Conservation (phyloP, 2,113 vertebrate genomes). For the Entelurus aequoreus region DNA sequence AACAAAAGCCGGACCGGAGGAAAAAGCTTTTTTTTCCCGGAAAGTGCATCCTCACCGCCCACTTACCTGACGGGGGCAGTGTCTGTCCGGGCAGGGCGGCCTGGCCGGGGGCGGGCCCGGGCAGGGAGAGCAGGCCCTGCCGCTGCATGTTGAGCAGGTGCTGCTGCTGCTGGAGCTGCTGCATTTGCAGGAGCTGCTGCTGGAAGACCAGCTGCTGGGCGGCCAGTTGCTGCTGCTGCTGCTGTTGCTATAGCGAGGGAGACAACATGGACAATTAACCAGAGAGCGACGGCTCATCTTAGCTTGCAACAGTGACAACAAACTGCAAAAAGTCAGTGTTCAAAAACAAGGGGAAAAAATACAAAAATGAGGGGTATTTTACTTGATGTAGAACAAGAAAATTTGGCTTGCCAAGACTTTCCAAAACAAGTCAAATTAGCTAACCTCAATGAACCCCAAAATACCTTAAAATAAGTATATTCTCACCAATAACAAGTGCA, state of each 20-base stretch:
- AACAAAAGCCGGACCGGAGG: conserved; percentile 23
- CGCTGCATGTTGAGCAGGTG: conserved; percentile 98
- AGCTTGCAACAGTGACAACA: neutral
- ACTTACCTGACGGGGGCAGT: conserved; percentile 85
- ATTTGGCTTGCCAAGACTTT: too few relatives aligned
- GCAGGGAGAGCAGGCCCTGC: conserved; percentile 97
- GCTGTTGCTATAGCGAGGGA: conserved; percentile 69
- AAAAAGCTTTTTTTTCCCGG: conserved; percentile 6
- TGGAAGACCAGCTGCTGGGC: conserved; percentile 99
- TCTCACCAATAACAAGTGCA: too few relatives aligned
- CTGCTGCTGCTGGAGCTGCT: conserved; percentile 98
- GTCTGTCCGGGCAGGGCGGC: conserved; percentile 93
- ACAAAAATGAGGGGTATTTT: too few relatives aligned
- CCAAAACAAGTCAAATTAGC: too few relatives aligned
- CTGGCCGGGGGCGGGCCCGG: conserved; percentile 82
- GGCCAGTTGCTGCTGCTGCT: conserved; percentile 94
- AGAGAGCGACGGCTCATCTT: too few relatives aligned
- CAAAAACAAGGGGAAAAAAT: too few relatives aligned
- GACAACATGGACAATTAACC: conserved; percentile 55
- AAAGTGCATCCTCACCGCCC: neutral
- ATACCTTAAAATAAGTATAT: too few relatives aligned
- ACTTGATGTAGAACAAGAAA: too few relatives aligned
- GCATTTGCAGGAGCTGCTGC: conserved; percentile 99
- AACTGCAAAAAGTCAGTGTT: too few relatives aligned
- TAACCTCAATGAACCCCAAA: too few relatives aligned